Conservation (phyloP, 2,888 invertebrate genomes). For the Lepas anatifera region DNA sequence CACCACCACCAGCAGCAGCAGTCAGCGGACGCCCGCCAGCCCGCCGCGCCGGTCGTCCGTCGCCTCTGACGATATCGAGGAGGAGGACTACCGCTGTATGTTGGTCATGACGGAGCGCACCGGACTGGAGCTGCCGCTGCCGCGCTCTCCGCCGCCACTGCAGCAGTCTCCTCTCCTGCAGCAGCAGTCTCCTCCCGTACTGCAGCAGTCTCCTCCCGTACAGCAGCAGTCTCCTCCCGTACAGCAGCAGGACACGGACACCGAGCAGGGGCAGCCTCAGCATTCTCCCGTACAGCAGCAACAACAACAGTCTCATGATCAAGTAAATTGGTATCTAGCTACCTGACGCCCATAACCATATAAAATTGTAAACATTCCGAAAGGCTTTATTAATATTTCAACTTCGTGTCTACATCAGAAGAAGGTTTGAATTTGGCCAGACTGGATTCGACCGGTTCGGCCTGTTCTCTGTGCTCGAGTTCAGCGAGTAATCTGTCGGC, state of each 20-base stretch:
- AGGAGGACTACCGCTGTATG: background rate
- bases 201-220: no score
- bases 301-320: background rate
- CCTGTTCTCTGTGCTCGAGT: background rate
- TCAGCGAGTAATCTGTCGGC: background rate
- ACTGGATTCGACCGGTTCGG: background rate
- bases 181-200: background rate
- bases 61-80: background rate
- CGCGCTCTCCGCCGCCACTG: background rate
- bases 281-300: background rate
- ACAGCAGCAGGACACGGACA: background rate
- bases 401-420: no score
- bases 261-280: background rate
- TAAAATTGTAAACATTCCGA: no score
- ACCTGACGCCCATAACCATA: no score
- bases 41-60: background rate
- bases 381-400: no score
- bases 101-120: background rate
- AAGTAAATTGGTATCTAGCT: no score
- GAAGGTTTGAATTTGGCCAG: no score
- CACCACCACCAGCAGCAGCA: no score
- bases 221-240: no score
- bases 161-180: background rate
- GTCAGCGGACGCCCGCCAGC: no score
- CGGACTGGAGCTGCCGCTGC: background rate